Evolutionary conservation across 2,797 vertebrate genomes (phyloP).

Genomic region (Hafferia zeledoni): DNA sequence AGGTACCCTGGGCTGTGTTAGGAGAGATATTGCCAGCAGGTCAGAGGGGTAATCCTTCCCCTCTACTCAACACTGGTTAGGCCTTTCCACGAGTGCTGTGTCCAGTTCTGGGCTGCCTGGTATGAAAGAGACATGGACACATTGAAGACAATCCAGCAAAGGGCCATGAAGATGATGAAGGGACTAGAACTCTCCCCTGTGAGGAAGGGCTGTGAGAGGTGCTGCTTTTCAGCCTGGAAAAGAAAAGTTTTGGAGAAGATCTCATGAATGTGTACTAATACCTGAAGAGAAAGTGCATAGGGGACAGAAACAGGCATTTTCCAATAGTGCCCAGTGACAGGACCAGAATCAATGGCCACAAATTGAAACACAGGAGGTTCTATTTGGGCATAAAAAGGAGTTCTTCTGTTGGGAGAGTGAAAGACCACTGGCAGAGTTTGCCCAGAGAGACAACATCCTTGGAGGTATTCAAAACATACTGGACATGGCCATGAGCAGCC

Average conservation of each 20-base stretch:
- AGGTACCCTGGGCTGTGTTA: not conserved
- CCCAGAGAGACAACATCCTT: not conserved
- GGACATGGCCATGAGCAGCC: not conserved
- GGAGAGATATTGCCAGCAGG: not conserved
- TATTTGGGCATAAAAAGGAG: rapidly evolving
- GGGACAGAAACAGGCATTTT: not conserved
- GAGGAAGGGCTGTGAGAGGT: not conserved
- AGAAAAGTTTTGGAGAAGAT: not conserved
- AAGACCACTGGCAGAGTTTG: not conserved
- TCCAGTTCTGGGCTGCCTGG: not conserved
- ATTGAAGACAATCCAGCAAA: not conserved
- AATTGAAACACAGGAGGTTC: not conserved
- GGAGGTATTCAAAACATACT: not conserved
- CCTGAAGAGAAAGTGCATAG: not conserved
- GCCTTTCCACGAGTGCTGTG: not conserved
- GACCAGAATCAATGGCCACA: not conserved
- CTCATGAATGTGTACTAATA: not conserved
- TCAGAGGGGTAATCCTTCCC: not conserved
- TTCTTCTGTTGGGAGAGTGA: not conserved
- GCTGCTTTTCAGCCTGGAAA: not conserved
- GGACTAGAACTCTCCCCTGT: not conserved
- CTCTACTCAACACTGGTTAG: not conserved
- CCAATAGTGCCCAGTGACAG: not conserved
- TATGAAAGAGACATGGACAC: not conserved
- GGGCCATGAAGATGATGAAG: not conserved